Evolutionary conservation across 2,113 vertebrate species (phyloP), one percentile per base, ranked within the genome.

Genomic region (Thamnaconus septentrionalis): DNA sequence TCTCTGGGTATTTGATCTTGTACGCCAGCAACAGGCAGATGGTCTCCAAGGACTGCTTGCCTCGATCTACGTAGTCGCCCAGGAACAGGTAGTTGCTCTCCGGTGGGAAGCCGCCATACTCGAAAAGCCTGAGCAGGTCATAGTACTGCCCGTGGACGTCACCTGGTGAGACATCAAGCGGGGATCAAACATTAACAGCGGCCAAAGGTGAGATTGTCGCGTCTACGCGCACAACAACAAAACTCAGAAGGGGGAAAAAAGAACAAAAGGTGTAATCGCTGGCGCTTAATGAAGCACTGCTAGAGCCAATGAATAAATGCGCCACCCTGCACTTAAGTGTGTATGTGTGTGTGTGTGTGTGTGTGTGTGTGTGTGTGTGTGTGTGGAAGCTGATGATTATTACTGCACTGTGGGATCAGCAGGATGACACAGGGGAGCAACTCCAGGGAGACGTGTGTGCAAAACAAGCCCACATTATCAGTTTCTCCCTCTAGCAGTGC

Each of bases 21-120:
- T 92, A 93, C 6, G 92, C 91, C 87, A 93, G 80, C 79, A 93
- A 76, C 63, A 93, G 79, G 87, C 96, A 98, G 90, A 98, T 98
- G 61, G 96, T 98, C 89, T 98, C 96, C 88, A 98, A 84, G 0
- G 91, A 92, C 79, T 93, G 92, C 69, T 93, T 93, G 65, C 92
- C 91, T 82, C 92, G 61, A 86, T 93, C 92, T 53, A 93, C 92
- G 41, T 93, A 93, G 81, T 93, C 92, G 2, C 92, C 92, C 72
- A 93, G 75, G 80, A 93, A 93, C 76, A 93, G 81, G 84, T 93
- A 93, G 90, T 93, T 93, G 76, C 92, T 93, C 86, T 93, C 92
- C 7, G 92, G 92, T 47, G 91, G 92, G 59, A 93, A 93, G 70
- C 92, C 92, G 7, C 92, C 92, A 53, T 93, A 93, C 81, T 93